Base-by-base conservation (phyloP, 2,888 invertebrate species). In the Acleris literana region DNA sequence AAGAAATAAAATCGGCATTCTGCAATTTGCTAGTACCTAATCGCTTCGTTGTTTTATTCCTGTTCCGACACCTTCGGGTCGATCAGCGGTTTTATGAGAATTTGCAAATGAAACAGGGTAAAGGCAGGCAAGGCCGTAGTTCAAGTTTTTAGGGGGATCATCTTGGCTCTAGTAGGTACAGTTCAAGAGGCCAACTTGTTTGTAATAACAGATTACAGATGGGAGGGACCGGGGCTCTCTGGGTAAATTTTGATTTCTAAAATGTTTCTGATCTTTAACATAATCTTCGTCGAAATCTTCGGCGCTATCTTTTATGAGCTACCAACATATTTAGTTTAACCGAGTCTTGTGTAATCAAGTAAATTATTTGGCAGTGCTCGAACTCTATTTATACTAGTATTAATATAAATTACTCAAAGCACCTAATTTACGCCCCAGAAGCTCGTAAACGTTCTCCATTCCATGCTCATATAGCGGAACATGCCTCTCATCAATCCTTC, bases 1-100 rank as follows among this genome's bases (percentile, higher is more conserved):
- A 81, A 80, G 74, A 82, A 80, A 77, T 79, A 82, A 82, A 82
- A 78, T 76, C 73, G 71, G 74, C 73, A 71, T 72, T 73, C 71
- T 73, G 74, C 76, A 75, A 78, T 81, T 79, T 73, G 71, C 71
- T 74, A 75, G 80, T 81, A 20, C 20, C 20, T 20, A 77, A 84
- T 83, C 76, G 76, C 65, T 78, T 78, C 76, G 72, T 70, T 59
- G 64, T 67, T 73, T 72, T 69, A 64, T 70, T 63, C 39, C 13
- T 17, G n/a, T 3, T 63, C 63, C 67, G 53, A 60, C 64, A 69
- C 62, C 66, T 66, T 62, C 18, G 57, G 16, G 29, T 58, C 57
- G 43, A 63, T 63, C 58, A 43, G n/a, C 20, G 53, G 5, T 61
- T 58, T 68, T 67, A 62, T 53, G 63, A 63, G 9, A 17, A 20